These are phyloP conservation scores for Urocynchramus pylzowi DNA, from an alignment of 2,113 vertebrate species.

Conservation along the genomic window DNA sequence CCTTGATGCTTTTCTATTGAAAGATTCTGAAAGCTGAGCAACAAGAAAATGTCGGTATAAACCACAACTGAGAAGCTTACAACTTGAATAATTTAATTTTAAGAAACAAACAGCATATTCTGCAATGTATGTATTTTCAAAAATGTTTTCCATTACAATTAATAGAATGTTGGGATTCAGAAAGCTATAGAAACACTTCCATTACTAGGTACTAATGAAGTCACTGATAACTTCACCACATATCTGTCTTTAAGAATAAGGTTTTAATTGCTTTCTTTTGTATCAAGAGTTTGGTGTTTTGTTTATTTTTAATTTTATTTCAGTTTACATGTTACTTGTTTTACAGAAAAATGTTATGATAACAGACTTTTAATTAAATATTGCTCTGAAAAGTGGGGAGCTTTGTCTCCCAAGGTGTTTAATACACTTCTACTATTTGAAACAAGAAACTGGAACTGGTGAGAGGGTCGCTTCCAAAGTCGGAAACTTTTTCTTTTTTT, in stretches of 20 bases:
- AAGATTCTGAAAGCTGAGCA: not conserved
- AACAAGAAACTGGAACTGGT: not conserved
- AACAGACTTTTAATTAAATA: not conserved
- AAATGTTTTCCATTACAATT: not conserved
- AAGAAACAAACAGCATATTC: not conserved
- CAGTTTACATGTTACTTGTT: not conserved
- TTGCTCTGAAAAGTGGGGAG: not conserved
- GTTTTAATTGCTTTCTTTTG: not conserved
- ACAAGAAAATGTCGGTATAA: not conserved
- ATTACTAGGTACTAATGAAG: not conserved
- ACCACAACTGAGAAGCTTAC: not conserved
- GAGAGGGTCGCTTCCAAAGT: rapidly evolving
- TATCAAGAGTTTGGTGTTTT: not conserved
- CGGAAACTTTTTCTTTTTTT: not conserved
- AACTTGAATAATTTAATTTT: not conserved
- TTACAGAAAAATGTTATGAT: not conserved
- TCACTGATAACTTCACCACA: not conserved
- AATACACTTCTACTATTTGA: not conserved
- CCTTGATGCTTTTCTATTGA: not conserved
- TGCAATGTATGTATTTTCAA: not conserved
- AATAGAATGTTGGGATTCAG: not conserved
- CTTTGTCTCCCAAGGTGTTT: not conserved
- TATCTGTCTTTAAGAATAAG: not conserved
- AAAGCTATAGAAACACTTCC: not conserved
- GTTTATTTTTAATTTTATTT: not conserved